Evolutionary conservation across 2,888 invertebrate genomes (phyloP).

Genomic region (Lottia gigantea): DNA sequence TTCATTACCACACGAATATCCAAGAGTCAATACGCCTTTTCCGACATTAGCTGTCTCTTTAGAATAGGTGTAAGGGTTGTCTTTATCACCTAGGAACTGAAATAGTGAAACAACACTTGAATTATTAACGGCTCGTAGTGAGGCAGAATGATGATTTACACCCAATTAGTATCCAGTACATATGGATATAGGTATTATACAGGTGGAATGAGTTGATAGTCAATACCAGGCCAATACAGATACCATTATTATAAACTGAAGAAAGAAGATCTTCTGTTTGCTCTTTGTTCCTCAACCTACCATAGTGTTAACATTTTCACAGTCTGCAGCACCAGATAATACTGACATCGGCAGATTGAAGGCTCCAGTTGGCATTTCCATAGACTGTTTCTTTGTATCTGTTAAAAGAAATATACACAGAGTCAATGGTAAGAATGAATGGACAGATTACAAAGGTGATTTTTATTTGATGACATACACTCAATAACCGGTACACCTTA

Average conservation of each 20-base stretch:
- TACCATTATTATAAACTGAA: too few relatives aligned
- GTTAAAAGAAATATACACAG: too few relatives aligned
- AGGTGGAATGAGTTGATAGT: too few relatives aligned
- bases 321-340: slow-evolving; percentile 36
- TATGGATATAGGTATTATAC: too few relatives aligned
- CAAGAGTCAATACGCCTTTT: slow-evolving; percentile 43
- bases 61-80: slow-evolving; percentile 37
- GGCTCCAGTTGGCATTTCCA: slow-evolving; percentile 39
- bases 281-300: slow-evolving; percentile 26
- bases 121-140: too few relatives aligned
- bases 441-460: too few relatives aligned
- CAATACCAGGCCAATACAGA: too few relatives aligned
- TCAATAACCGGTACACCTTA: too few relatives aligned
- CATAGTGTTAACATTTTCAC: slow-evolving; percentile 40
- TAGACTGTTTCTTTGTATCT: slow-evolving; percentile 25
- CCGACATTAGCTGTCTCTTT: slow-evolving; percentile 33
- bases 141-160: background rate
- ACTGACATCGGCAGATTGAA: slow-evolving; percentile 44
- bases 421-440: too few relatives aligned
- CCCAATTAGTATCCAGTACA: background rate
- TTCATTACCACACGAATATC: slow-evolving; percentile 34
- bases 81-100: slow-evolving; percentile 36
- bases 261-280: too few relatives aligned
- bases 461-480: too few relatives aligned
- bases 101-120: background rate